Evolutionary conservation across 1,140 invertebrate genomes (phyloP), one percentile per base, ranked within the genome.

Genomic region (Monochamus saltuarius): DNA sequence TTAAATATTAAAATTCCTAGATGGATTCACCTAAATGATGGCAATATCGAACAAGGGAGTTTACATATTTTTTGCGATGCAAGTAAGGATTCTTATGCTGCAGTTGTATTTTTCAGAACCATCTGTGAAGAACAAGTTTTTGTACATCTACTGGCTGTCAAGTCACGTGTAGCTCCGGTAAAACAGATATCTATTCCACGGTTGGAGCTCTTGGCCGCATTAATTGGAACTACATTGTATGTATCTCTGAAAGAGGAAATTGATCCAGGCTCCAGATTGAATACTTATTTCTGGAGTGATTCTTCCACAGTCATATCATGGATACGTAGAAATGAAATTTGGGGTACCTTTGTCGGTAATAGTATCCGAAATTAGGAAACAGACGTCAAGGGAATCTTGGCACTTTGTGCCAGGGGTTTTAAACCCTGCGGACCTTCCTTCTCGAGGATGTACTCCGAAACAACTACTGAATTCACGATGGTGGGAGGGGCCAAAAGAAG

Each of bases 371-470:
- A 74, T 77, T 19, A 39, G 66, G 38, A 47, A 49, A 8, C 58
- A 72, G 11, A 70, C 74, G 17, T 47, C 64, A 13, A 52, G 53
- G 37, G 43, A 58, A 45, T 19, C 65, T 1, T 80, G 75, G 74
- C 39, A 62, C 17, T 69, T 79, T 64, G 62, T 79, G 3, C 73
- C 75, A 4, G 75, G 75, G 2, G 46, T 61, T 14, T 22, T 64
- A 17, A 80, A 80, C 61, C 75, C 77, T 6, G 77, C 75, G 10
- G 78, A 81, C 64, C 56, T 78, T 13, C 70, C 68, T n/a, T 77
- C 73, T 3, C 11, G 75, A 40, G 75, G 74, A 2, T 74, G 68
- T 56, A 51, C 39, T 1, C 60, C 66, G 0, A 58, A 60, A 45
- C 50, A 60, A n/a, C 50, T 75, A 19, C 0, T 67, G 1, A 58